Evolutionary conservation across 2,797 vertebrate genomes (phyloP), one percentile per base, ranked within the genome.

Genomic region (Anolis apletophallus): DNA sequence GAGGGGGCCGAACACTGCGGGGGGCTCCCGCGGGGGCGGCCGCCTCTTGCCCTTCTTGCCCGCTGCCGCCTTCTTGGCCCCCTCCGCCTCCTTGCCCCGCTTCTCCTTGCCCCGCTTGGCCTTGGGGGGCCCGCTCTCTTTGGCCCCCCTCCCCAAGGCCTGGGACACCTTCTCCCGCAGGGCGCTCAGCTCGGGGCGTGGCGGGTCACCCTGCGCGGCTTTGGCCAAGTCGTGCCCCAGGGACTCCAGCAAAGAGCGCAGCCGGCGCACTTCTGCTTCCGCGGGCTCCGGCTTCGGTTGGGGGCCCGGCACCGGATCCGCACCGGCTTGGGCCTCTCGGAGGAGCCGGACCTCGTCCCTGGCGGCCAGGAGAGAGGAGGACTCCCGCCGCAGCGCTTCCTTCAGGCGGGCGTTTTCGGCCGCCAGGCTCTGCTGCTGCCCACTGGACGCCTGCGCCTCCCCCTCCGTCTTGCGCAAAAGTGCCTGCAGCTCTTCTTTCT

Each of bases 401-500:
- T 95, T 97, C 85, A 98, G 97, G 92, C 34, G 95, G 36, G 95
- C 89, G 1, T 98, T 98, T 90, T 99, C 98, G 8, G 94, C 93
- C 0, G 96, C 91, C 75, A 97, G 59, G 5, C 1, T 85, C 86
- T 50, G 75, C n/a, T 52, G 68, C 72, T 88, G 90, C 0, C 23
- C 74, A 9, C 95, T 94, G 52, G 89, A 91, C 16, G 93, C 93
- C 71, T 93, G 90, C 13, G 87, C 85, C 2, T 93, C 90, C 19
- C 91, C 52, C 85, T 96, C 85, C 0, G 89, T 97, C 87, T 46
- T 92, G 8, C 2, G 93, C 81, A 96, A 88, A 85, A 97, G 94
- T 0, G 88, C 93, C 89, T 85, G 96, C 57, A 98, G 96, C 90
- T 98, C 97, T 17, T 98, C 97, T 84, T 97, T 97, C 94, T 99